A percentile compares a stretch with the other conserved stretches of the same genome.
Evolutionary conservation across 2,113 vertebrate species (phyloP).

Genomic region (Pelecanus crispus): DNA sequence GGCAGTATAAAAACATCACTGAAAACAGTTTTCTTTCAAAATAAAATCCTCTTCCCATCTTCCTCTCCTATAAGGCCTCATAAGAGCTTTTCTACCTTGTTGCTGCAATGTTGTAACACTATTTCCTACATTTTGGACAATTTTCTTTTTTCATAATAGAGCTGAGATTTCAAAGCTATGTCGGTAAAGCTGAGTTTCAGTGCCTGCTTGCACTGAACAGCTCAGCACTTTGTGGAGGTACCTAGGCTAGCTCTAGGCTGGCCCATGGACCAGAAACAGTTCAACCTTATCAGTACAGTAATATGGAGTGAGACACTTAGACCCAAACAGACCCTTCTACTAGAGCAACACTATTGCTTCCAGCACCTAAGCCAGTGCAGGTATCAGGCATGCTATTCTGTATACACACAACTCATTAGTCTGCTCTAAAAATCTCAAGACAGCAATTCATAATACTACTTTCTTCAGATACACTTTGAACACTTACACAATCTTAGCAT

Average conservation of each 20-base stretch:
- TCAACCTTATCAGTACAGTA: neutral
- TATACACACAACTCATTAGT: neutral
- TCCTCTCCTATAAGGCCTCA: neutral
- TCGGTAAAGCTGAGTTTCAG: neutral
- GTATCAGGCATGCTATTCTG: neutral
- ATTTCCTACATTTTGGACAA: neutral
- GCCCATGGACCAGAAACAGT: neutral
- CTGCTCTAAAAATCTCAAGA: neutral
- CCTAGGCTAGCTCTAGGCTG: neutral
- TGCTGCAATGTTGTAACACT: neutral
- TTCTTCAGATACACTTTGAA: neutral
- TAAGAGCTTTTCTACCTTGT: neutral
- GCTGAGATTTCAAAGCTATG: neutral
- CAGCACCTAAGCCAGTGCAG: neutral
- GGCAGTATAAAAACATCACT: neutral
- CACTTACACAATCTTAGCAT: conserved; percentile 83
- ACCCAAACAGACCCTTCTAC: neutral
- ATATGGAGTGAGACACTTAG: neutral
- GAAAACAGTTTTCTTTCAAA: neutral
- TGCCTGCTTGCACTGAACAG: neutral
- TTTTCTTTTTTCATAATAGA: neutral
- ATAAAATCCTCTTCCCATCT: neutral
- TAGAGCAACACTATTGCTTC: neutral
- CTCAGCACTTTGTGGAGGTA: neutral
- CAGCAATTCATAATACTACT: neutral